A percentile compares a stretch with the other conserved stretches of the same genome.
Evolutionary conservation across 2,113 vertebrate genomes (phyloP).

Genomic region (Anoura caudifer): DNA sequence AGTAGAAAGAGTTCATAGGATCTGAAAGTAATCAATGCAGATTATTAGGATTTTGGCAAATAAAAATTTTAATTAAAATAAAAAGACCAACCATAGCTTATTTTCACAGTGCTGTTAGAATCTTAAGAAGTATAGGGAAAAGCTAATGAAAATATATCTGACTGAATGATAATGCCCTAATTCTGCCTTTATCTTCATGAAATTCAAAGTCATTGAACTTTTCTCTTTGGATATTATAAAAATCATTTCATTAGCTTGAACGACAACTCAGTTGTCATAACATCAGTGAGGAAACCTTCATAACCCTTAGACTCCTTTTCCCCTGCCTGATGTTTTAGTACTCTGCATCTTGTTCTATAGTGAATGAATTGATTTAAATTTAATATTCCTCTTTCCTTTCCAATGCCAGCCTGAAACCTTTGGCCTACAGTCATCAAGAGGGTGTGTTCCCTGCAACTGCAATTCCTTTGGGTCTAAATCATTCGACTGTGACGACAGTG

Average conservation of each 20-base stretch:
- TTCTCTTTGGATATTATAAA: neutral
- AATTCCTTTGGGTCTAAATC: conserved; percentile 98
- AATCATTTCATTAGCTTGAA: neutral
- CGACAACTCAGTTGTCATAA: neutral
- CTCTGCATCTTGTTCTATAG: neutral
- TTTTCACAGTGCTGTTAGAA: neutral
- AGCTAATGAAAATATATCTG: neutral
- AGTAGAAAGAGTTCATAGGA: neutral
- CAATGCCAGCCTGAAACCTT: conserved; percentile 86
- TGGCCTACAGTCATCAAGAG: conserved; percentile 83
- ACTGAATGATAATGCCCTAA: neutral
- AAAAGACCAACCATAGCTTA: neutral
- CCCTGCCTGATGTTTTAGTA: neutral
- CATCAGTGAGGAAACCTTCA: neutral
- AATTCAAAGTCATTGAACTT: neutral
- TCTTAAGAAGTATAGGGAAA: neutral
- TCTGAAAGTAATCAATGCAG: conserved; percentile 7
- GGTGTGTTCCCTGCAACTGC: conserved; percentile 94
- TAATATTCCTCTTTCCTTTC: neutral
- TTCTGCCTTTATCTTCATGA: neutral
- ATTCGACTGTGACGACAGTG: conserved; percentile 92
- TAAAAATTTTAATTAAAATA: conserved; percentile 21
- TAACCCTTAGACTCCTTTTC: neutral
- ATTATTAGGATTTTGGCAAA: conserved; percentile 14
- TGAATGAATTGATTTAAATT: conserved; percentile 15